Percentiles rank a stretch among this genome's conserved stretches.
These are phyloP conservation scores for Perodicticus potto DNA, from an alignment of 2,797 vertebrate genomes.

Conservation along the genomic window DNA sequence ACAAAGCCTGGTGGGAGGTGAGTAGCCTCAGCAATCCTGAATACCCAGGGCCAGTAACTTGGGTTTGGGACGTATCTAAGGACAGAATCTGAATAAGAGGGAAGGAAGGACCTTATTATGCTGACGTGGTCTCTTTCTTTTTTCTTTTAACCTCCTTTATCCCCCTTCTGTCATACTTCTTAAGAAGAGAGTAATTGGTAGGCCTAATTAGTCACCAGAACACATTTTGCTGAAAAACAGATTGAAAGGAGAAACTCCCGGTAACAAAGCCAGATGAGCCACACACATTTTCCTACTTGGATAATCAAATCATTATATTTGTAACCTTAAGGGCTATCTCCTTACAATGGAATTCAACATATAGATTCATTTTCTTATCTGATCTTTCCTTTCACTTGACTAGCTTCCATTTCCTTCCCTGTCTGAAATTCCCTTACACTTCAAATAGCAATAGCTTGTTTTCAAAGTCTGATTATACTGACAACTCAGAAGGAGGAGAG, in stretches of 20 bases:
- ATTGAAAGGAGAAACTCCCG: slow-evolving; percentile 81
- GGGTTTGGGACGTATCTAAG: slow-evolving; percentile 70
- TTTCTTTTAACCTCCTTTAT: neutral
- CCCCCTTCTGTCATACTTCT: neutral
- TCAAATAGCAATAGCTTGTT: slow-evolving; percentile 75
- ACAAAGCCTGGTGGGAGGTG: neutral
- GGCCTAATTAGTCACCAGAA: slow-evolving; percentile 66
- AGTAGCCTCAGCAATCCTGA: slow-evolving; percentile 44
- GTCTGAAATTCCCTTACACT: slow-evolving; percentile 85
- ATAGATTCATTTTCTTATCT: slow-evolving; percentile 86
- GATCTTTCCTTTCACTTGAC: slow-evolving; percentile 81
- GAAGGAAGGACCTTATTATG: neutral
- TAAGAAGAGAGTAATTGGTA: slow-evolving; percentile 75
- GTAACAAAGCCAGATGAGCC: slow-evolving; percentile 76
- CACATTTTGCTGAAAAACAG: slow-evolving; percentile 79
- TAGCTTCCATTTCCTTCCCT: slow-evolving; percentile 80
- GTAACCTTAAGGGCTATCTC: slow-evolving; percentile 83
- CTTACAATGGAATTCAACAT: slow-evolving; percentile 84
- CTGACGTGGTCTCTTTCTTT: neutral
- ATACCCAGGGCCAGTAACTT: slow-evolving; percentile 59
- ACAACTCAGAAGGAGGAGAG: slow-evolving; percentile 70
- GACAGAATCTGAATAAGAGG: accelerated
- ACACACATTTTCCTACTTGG: slow-evolving; percentile 80
- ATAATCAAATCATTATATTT: slow-evolving; percentile 86
- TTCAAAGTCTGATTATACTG: slow-evolving; percentile 75